A percentile compares a stretch with the other conserved stretches of the same genome.
phyloP scores from a whole-genome alignment of 2,113 vertebrate species.

The Myotis lucifugus region DNA sequence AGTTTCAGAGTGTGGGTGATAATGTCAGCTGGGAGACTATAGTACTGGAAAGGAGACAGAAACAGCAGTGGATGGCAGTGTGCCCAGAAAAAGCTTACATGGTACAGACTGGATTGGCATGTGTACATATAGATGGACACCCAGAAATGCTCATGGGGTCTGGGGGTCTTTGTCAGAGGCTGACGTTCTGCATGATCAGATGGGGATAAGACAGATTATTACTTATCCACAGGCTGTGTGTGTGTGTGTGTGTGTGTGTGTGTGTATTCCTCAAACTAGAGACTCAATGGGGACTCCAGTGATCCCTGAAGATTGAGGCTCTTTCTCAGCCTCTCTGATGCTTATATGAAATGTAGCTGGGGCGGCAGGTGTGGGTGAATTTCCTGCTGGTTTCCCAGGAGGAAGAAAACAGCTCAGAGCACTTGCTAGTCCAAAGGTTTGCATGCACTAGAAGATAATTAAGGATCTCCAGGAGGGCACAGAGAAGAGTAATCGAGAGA shows the following conservation, averaged over 20 bases:
- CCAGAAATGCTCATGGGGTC: neutral
- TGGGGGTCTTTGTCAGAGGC: neutral
- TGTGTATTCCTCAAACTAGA: neutral
- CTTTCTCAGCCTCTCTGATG: neutral
- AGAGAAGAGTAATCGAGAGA: conserved; percentile 48
- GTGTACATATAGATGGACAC: neutral
- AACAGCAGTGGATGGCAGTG: neutral
- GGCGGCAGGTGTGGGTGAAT: neutral
- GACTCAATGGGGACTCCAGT: neutral
- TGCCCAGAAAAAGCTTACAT: neutral
- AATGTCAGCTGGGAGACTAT: neutral
- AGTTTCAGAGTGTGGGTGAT: neutral
- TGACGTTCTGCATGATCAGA: neutral
- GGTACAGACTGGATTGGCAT: neutral
- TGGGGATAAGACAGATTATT: neutral
- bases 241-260: neutral
- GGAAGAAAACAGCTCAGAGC: conserved; percentile 45
- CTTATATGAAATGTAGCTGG: conserved; percentile 34
- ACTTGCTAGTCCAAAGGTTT: conserved; percentile 68
- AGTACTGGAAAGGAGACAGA: neutral
- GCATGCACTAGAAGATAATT: conserved; percentile 53
- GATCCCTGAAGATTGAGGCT: neutral
- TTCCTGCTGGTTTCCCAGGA: conserved; percentile 45
- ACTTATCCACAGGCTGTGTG: neutral
- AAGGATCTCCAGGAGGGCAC: conserved; percentile 39